A percentile compares a stretch with the other conserved stretches of the same genome.
Evolutionary conservation across 2,888 invertebrate species (phyloP).

Genomic region (Cryptus armator): DNA sequence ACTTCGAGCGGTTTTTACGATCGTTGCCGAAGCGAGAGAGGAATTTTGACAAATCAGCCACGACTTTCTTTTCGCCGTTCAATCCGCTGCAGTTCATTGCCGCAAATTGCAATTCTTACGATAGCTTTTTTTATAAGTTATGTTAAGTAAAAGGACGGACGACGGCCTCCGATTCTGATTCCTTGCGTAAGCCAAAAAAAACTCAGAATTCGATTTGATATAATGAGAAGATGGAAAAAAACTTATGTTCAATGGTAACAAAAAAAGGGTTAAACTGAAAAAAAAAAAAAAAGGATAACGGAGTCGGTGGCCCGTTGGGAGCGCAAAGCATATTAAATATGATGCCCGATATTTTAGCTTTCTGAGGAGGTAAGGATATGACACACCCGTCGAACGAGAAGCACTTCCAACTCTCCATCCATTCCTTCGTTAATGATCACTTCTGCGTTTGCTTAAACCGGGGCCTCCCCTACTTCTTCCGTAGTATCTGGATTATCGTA

Average conservation of each 20-base stretch:
- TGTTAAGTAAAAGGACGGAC: conserved; percentile 75
- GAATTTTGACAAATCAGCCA: conserved; percentile 42
- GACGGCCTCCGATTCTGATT: conserved; percentile 70
- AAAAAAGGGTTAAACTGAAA: background rate
- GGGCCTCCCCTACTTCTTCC: conserved; percentile 69
- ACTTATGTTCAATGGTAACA: background rate
- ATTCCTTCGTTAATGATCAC: conserved; percentile 72
- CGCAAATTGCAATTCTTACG: conserved; percentile 52
- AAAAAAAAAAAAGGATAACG: conserved; percentile 46
- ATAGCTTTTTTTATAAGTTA: conserved; percentile 75
- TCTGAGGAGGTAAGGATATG: conserved; percentile 85
- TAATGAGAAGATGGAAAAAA: conserved; percentile 34
- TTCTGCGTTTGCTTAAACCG: conserved; percentile 71
- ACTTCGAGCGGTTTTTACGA: background rate
- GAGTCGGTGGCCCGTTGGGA: conserved; percentile 64
- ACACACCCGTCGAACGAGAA: conserved; percentile 82
- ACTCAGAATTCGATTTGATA: conserved; percentile 25
- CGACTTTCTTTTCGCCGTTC: conserved; percentile 59
- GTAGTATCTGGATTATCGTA: conserved; percentile 73
- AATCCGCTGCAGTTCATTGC: conserved; percentile 36
- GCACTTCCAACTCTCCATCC: conserved; percentile 82
- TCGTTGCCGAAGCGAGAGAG: background rate
- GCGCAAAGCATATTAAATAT: conserved; percentile 83
- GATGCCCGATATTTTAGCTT: conserved; percentile 84
- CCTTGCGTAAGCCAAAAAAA: conserved; percentile 26